These are phyloP conservation scores for Mycteria americana DNA, from an alignment of 2,797 vertebrate species.

Conservation along the genomic window DNA sequence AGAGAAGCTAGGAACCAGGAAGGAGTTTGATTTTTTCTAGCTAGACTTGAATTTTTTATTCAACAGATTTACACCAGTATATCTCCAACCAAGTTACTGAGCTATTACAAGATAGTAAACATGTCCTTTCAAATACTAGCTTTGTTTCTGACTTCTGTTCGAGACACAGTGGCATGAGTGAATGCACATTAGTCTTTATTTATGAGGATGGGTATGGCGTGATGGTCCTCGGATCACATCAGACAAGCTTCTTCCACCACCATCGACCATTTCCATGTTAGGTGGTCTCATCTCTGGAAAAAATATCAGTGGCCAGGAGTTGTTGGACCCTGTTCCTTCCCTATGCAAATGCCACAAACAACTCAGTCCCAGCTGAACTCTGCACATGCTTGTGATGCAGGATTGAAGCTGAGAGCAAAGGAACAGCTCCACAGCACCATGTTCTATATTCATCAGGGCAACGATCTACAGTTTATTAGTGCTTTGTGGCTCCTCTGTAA, in stretches of 20 bases:
- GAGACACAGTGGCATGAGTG: neutral
- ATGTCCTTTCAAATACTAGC: neutral
- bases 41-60: neutral
- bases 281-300: neutral
- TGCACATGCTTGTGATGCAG: neutral
- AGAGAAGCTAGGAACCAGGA: neutral
- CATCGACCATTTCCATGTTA: fast-evolving
- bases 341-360: neutral
- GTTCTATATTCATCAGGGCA: neutral
- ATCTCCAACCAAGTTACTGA: neutral
- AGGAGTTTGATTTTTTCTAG: neutral
- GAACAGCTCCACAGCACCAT: neutral
- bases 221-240: neutral
- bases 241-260: neutral
- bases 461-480: neutral
- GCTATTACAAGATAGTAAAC: neutral
- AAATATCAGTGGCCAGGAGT: neutral
- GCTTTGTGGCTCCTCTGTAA: neutral
- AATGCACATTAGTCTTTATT: neutral
- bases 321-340: neutral
- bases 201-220: neutral
- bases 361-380: neutral
- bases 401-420: neutral
- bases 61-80: neutral
- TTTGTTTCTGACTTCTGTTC: neutral